Conservation (phyloP, 2,888 invertebrate species). For the Lasioglossum pauxillum region DNA sequence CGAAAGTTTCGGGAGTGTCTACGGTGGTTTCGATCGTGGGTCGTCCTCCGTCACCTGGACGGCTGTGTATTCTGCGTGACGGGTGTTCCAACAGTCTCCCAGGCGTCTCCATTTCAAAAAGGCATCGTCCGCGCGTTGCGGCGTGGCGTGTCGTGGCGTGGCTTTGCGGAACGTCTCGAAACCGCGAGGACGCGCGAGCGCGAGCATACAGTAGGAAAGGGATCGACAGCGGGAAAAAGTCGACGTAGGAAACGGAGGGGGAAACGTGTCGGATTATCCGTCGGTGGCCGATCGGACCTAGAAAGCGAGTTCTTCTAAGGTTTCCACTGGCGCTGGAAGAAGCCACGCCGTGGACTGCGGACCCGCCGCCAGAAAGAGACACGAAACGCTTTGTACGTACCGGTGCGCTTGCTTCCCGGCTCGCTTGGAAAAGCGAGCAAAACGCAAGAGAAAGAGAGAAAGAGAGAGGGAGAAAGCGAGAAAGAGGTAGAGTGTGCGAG, state of each 20-base stretch:
- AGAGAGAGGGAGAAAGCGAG: neutral
- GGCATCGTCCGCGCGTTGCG: neutral
- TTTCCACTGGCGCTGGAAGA: constrained; percentile 74
- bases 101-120: constrained; percentile 62
- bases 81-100: constrained; percentile 22
- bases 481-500: neutral
- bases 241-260: constrained; percentile 10
- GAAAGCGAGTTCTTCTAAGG: constrained; percentile 71
- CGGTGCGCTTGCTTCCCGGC: neutral
- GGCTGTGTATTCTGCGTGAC: neutral
- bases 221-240: neutral
- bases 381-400: constrained; percentile 15
- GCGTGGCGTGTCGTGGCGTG: neutral
- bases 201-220: constrained; percentile 8
- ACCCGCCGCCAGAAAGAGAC: constrained; percentile 36
- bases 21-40: neutral
- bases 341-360: constrained; percentile 70
- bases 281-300: constrained; percentile 60
- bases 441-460: neutral
- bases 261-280: constrained; percentile 66
- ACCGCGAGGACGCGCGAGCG: constrained; percentile 19
- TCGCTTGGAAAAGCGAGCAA: neutral
- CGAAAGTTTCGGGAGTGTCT: neutral
- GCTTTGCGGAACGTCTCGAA: neutral
- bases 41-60: neutral